These are phyloP conservation scores for Lithobates sylvaticus DNA, from an alignment of 2,797 vertebrate species.

Conservation along the genomic window DNA sequence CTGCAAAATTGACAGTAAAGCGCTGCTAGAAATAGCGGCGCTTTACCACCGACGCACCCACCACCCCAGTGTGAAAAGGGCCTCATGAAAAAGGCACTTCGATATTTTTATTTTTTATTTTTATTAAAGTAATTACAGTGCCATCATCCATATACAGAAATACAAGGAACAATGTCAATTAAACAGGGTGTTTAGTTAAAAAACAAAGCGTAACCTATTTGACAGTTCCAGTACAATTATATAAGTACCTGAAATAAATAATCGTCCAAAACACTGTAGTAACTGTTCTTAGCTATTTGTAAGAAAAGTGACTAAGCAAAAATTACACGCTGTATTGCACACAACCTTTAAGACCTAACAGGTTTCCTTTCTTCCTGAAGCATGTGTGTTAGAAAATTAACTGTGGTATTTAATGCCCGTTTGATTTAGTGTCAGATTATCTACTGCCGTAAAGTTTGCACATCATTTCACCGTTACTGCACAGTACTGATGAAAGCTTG, in stretches of 20 bases:
- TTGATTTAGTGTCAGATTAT: slow-evolving; percentile 15
- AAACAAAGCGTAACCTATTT: background rate
- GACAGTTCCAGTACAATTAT: background rate
- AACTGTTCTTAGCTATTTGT: slow-evolving; percentile 10
- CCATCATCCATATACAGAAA: too few relatives aligned
- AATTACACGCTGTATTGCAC: slow-evolving; percentile 6
- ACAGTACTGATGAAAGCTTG: background rate
- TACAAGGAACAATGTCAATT: too few relatives aligned
- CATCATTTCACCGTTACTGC: slow-evolving; percentile 5
- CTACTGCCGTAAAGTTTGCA: background rate
- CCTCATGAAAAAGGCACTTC: too few relatives aligned
- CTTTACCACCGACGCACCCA: too few relatives aligned
- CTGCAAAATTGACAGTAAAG: too few relatives aligned
- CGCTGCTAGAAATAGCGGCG: too few relatives aligned
- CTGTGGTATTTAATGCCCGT: slow-evolving; percentile 12
- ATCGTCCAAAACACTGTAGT: too few relatives aligned
- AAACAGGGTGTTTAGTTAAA: too few relatives aligned
- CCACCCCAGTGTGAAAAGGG: too few relatives aligned
- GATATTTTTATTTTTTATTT: too few relatives aligned
- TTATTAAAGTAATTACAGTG: too few relatives aligned
- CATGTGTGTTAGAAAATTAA: slow-evolving; percentile 19
- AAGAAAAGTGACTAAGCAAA: slow-evolving; percentile 6
- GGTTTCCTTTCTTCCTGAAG: background rate
- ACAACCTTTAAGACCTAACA: slow-evolving; percentile 40
- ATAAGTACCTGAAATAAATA: too few relatives aligned